A percentile compares a stretch with the other conserved stretches of the same genome.
Conservation (phyloP, 2,888 invertebrate species). For the Aplocera efformata region DNA sequence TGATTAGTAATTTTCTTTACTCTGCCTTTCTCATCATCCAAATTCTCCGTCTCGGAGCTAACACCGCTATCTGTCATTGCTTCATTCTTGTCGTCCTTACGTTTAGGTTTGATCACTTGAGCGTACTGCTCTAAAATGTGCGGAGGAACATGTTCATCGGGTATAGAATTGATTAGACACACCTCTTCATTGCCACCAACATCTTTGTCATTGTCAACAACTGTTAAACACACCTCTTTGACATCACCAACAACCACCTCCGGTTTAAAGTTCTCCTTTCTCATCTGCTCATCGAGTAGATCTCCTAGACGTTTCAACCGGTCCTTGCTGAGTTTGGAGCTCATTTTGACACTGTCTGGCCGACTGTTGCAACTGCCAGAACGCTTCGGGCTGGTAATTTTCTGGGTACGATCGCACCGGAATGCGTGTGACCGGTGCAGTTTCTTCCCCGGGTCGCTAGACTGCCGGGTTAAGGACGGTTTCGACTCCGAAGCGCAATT, state of each 20-base stretch:
- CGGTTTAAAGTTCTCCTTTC: slow-evolving; percentile 60
- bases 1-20: slow-evolving; percentile 51
- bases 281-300: slow-evolving; percentile 69
- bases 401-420: slow-evolving; percentile 74
- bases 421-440: slow-evolving; percentile 82
- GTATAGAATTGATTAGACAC: slow-evolving; percentile 45
- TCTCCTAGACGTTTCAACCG: slow-evolving; percentile 60
- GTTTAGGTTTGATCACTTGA: slow-evolving; percentile 63
- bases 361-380: slow-evolving; percentile 64
- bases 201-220: too few relatives aligned
- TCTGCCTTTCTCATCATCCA: slow-evolving; percentile 63
- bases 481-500: slow-evolving; percentile 51
- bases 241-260: slow-evolving; percentile 32
- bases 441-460: slow-evolving; percentile 76
- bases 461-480: slow-evolving; percentile 60
- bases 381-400: slow-evolving; percentile 51
- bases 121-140: slow-evolving; percentile 74
- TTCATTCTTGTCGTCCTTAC: slow-evolving; percentile 55
- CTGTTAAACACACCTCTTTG: slow-evolving; percentile 26
- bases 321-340: slow-evolving; percentile 63
- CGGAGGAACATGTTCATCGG: slow-evolving; percentile 63
- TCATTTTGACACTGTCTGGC: slow-evolving; percentile 64
- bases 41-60: slow-evolving; percentile 72
- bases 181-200: slow-evolving; percentile 35
- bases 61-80: slow-evolving; percentile 75